Percentiles rank a stretch among this genome's conserved stretches.
Evolutionary conservation across 2,888 invertebrate genomes (phyloP).

Genomic region (Tipula unca): DNA sequence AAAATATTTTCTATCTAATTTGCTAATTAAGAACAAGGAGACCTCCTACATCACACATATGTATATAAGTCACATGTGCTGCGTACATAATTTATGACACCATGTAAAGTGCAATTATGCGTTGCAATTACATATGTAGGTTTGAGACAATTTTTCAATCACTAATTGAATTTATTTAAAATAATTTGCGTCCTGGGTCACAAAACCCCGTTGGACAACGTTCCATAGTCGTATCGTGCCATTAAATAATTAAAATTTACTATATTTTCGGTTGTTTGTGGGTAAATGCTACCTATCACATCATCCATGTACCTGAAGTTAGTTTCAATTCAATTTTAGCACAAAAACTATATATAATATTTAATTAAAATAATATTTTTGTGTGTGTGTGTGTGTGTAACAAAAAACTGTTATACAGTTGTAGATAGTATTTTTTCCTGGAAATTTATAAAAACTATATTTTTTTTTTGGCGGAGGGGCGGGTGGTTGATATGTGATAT

Average conservation of each 20-base stretch:
- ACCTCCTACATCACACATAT: background rate
- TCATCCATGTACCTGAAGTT: background rate
- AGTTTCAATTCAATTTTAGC: background rate
- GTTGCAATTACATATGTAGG: background rate
- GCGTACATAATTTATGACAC: background rate
- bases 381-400: background rate
- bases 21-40: conserved; percentile 14
- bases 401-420: background rate
- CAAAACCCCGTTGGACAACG: too few relatives aligned
- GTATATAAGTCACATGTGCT: background rate
- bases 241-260: background rate
- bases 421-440: background rate
- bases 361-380: background rate
- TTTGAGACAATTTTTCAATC: background rate
- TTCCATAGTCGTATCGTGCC: background rate
- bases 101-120: background rate
- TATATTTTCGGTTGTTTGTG: background rate
- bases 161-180: background rate
- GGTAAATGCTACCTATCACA: background rate
- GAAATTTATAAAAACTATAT: background rate
- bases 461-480: background rate
- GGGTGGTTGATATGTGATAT: background rate
- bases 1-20: background rate
- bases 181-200: too few relatives aligned
- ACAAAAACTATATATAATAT: background rate